Evolutionary conservation across 1,140 invertebrate genomes (phyloP), one percentile per base, ranked within the genome.

Genomic region (Neodiprion fabricii): DNA sequence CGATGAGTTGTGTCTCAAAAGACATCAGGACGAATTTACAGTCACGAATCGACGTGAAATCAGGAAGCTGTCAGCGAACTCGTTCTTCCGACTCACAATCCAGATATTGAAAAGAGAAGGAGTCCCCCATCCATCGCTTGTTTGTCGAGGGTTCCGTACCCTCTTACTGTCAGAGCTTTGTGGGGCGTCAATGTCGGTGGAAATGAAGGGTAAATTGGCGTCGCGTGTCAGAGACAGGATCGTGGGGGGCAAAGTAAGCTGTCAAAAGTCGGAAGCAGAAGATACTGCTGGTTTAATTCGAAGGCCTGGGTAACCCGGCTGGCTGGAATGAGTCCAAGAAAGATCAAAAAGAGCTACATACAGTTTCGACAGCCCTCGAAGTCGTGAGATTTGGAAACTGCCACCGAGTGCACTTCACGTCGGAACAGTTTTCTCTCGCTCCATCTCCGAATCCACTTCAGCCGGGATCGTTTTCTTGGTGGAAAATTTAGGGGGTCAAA

Each of bases 321-420:
- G 11, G 53, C 53, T 61, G 53, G 53, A 61, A 61, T 9, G 53
- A 61, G 53, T 61, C 53, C 53, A 61, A 61, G 53, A 61, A 61
- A 61, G 53, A 61, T 61, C 53, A 5, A 17, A 53, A 17, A 61
- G 53, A 61, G 53, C 53, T 61, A 61, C 28, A 40, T 61, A 61
- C 53, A 61, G 53, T 61, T 61, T 61, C 53, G 53, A 61, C n/a
- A 14, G 53, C 53, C 0, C 53, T 61, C n/a, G 53, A 61, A 61
- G 53, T 3, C 28, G 53, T 61, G n/a, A 17, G 53, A 14, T 61
- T 61, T 61, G 53, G 53, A 61, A 9, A 61, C 11, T 61, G 53
- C 53, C 53, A 9, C n/a, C n/a, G 53, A 61, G n/a, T 12, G 11
- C 53, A 11, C 4, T 61, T 61, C 11, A 14, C n/a, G 11, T 17